Evolutionary conservation across 2,113 vertebrate genomes (phyloP), one percentile per base, ranked within the genome.

Genomic region (Toxotes chatareus): DNA sequence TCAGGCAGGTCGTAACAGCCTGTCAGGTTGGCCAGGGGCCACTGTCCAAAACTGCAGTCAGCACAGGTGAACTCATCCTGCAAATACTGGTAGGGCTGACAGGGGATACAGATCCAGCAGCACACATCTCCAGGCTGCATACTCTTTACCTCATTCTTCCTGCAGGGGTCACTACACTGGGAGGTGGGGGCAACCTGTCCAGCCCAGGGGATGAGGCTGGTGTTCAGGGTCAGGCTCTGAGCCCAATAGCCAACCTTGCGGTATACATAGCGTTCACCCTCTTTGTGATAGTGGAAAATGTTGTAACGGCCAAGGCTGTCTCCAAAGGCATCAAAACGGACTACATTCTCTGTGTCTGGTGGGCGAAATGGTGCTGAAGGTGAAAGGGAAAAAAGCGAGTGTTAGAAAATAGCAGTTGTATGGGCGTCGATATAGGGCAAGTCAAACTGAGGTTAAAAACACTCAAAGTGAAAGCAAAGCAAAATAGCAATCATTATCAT

Each of bases 71-170:
- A 97, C 87, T 98, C 97, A 3, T 99, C 97, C 40, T 95, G 92
- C 77, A 99, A 86, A 85, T 97, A 99, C 92, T 99, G 97, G 0
- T 97, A 97, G 31, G 97, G 93, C 88, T 99, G 98, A 90, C 98
- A 99, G 3, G 98, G 96, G 46, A 98, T 99, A 87, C 98, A 99
- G 91, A 99, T 97, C 98, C 98, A 99, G 91, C 98, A 99, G 93
- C 98, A 99, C 27, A 98, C 97, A 11, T 99, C 98, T 1, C 98
- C 98, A 0, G 98, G 98, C 91, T 99, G 98, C 95, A 98, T 97
- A 47, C 97, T 99, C 92, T 99, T 99, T 79, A 98, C 96, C 92
- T 99, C 98, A 0, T 99, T 97, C 92, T 97, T 97, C 84, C 96
- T 96, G 91, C 98, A 99, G 73, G 98, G 98, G 86, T 99, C 98